phyloP scores from a whole-genome alignment of 2,888 invertebrate species.

The Dioctria rufipes region DNA sequence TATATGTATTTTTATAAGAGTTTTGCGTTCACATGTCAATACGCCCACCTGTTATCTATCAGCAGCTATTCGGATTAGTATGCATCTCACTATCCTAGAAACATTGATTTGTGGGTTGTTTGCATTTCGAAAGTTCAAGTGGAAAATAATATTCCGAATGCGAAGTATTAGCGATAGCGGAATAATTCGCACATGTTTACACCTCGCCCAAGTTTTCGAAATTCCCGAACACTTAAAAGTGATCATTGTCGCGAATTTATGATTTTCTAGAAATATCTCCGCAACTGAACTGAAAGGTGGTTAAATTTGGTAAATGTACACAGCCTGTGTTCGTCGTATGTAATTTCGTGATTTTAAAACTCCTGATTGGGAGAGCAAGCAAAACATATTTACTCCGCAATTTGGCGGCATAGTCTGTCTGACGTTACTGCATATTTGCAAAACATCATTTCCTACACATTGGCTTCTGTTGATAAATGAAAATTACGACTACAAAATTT shows the following conservation, averaged over 20 bases:
- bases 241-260: background rate
- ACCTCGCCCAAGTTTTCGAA: background rate
- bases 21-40: background rate
- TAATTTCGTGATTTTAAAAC: background rate
- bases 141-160: constrained; percentile 28
- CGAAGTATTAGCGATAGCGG: background rate
- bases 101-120: constrained; percentile 42
- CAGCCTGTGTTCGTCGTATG: background rate
- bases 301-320: background rate
- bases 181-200: constrained; percentile 10
- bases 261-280: background rate
- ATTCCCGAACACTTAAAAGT: background rate
- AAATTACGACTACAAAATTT: background rate
- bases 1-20: background rate
- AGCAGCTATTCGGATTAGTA: constrained; percentile 31
- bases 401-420: background rate
- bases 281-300: background rate
- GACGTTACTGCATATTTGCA: background rate
- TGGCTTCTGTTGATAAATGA: constrained; percentile 23
- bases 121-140: constrained; percentile 46
- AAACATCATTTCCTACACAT: constrained; percentile 14
- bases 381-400: background rate
- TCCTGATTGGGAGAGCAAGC: background rate
- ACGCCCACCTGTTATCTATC: constrained; percentile 15
- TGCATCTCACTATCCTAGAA: constrained; percentile 42